A percentile compares a stretch with the other conserved stretches of the same genome.
These are phyloP conservation scores for Meliscaeva auricollis DNA, from an alignment of 2,888 invertebrate genomes.

Conservation along the genomic window DNA sequence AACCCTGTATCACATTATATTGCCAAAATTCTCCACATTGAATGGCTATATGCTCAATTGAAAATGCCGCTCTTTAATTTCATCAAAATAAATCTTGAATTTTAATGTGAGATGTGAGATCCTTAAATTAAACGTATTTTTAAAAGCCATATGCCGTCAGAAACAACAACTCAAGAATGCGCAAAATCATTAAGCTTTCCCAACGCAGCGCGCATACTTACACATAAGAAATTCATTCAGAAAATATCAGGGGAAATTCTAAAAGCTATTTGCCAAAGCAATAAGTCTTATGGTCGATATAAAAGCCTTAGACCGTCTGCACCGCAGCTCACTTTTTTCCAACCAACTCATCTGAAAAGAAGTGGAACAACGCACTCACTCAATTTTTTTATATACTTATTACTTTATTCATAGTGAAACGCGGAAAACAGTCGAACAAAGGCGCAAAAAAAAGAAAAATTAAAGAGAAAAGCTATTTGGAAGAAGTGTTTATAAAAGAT, in stretches of 20 bases:
- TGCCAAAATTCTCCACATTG: slow-evolving; percentile 2
- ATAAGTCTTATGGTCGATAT: slow-evolving; percentile 33
- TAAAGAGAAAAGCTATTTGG: slow-evolving; percentile 23
- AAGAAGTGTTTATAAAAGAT: slow-evolving; percentile 44
- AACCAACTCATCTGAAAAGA: slow-evolving; percentile 81
- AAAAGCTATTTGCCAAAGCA: slow-evolving; percentile 31
- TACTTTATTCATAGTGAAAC: slow-evolving; percentile 56
- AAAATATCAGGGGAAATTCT: slow-evolving; percentile 64
- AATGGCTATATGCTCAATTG: slow-evolving; percentile 28
- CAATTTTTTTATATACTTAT: background rate
- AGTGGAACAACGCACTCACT: slow-evolving; percentile 68
- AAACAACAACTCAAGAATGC: slow-evolving; percentile 46
- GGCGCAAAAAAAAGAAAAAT: slow-evolving; percentile 17
- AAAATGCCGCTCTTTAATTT: slow-evolving; percentile 33
- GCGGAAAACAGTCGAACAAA: slow-evolving; percentile 54
- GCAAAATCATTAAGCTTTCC: slow-evolving; percentile 57
- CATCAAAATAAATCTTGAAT: slow-evolving; percentile 54
- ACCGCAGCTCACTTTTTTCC: slow-evolving; percentile 82
- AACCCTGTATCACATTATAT: background rate
- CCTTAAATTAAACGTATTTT: slow-evolving; percentile 21
- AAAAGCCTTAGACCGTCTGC: slow-evolving; percentile 63
- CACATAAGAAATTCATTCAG: slow-evolving; percentile 55
- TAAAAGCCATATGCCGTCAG: slow-evolving; percentile 17
- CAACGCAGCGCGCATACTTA: background rate
- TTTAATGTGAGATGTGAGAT: slow-evolving; percentile 10